Evolutionary conservation across 2,888 invertebrate species (phyloP).

Genomic region (Eristalis intricaria): DNA sequence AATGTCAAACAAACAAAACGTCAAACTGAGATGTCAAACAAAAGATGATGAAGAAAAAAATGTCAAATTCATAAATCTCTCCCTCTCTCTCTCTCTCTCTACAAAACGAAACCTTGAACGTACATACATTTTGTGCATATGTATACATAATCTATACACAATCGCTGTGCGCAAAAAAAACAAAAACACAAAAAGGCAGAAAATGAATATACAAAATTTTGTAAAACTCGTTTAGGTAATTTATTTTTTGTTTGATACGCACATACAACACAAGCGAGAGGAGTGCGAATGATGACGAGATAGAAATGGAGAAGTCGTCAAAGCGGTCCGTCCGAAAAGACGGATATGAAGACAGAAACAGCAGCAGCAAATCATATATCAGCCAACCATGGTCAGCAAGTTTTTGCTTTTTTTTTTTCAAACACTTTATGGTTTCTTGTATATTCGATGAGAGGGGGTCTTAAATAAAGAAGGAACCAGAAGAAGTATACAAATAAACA

Average conservation of each 20-base stretch:
- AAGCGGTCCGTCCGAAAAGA: conserved; percentile 14
- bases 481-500: not conserved
- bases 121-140: not conserved
- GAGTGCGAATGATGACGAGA: not conserved
- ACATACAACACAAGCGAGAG: conserved; percentile 10
- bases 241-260: not conserved
- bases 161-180: not conserved
- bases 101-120: conserved; percentile 49
- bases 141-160: not conserved
- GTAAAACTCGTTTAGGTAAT: conserved; percentile 15
- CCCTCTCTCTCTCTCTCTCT: not conserved
- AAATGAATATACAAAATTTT: conserved; percentile 22
- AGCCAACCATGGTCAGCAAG: conserved; percentile 52
- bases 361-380: conserved; percentile 32
- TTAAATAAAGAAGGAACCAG: not conserved
- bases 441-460: not conserved
- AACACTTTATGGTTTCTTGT: conserved; percentile 12
- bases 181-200: not conserved
- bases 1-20: conserved; percentile 33
- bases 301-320: not conserved
- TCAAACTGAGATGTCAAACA: conserved; percentile 12
- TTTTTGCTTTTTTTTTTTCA: conserved; percentile 46
- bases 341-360: conserved; percentile 44
- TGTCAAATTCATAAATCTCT: not conserved
- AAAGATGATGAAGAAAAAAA: not conserved